These are phyloP conservation scores for Heliconius erato DNA, from an alignment of 2,888 invertebrate genomes.

Conservation along the genomic window DNA sequence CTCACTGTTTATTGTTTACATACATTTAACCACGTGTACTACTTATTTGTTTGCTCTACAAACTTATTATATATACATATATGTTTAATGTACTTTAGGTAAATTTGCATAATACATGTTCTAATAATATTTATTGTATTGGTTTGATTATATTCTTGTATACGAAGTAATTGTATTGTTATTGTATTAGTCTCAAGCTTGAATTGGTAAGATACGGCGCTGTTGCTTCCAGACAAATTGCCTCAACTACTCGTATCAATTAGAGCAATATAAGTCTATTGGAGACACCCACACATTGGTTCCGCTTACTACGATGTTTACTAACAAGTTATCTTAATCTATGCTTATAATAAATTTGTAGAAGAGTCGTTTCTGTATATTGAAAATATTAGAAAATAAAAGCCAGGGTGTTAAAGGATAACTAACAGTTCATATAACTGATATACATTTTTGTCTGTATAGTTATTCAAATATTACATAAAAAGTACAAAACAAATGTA, in stretches of 20 bases:
- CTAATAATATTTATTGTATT: not conserved
- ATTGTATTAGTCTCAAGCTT: not conserved
- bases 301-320: not conserved
- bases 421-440: too few relatives aligned
- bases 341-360: too few relatives aligned
- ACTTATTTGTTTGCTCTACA: not conserved
- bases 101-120: not conserved
- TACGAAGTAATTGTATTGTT: not conserved
- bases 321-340: not conserved
- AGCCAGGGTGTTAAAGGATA: too few relatives aligned
- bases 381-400: too few relatives aligned
- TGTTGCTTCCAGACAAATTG: not conserved
- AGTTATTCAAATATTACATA: too few relatives aligned
- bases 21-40: not conserved
- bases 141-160: not conserved
- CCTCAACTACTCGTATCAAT: constrained; percentile 11
- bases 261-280: not conserved
- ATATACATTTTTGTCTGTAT: too few relatives aligned
- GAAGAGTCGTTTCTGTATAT: too few relatives aligned
- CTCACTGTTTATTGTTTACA: too few relatives aligned
- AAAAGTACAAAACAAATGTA: too few relatives aligned
- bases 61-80: not conserved
- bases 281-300: not conserved
- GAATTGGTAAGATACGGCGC: constrained; percentile 7
- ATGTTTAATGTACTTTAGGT: not conserved